Evolutionary conservation across 2,888 invertebrate genomes (phyloP).

Genomic region (Orchesella flavescens): DNA sequence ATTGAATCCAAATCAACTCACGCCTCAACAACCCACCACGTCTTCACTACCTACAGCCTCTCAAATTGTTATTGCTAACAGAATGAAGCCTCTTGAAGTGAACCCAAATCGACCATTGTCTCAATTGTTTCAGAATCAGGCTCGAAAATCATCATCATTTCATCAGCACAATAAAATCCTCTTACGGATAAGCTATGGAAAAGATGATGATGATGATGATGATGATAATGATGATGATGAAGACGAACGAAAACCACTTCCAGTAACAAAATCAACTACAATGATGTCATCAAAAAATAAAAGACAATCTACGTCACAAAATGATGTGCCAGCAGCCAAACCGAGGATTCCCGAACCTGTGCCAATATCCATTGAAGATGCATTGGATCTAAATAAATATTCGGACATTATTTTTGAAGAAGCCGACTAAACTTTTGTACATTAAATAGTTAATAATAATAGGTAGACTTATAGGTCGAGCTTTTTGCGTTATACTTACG

Average conservation of each 20-base stretch:
- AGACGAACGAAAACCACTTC: not conserved
- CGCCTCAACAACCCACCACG: no score
- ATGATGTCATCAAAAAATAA: no score
- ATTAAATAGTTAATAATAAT: no score
- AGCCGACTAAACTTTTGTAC: not conserved
- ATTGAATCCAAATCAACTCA: not conserved
- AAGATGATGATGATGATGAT: conserved; percentile 37
- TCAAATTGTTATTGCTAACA: not conserved
- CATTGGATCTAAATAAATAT: conserved; percentile 42
- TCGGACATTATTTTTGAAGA: no score
- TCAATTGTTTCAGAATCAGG: no score
- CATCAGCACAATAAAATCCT: not conserved
- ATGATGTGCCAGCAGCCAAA: not conserved
- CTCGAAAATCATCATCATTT: not conserved
- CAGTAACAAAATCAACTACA: no score
- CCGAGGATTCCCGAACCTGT: not conserved
- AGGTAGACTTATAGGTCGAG: no score
- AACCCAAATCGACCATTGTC: not conserved
- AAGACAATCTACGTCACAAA: conserved; percentile 25
- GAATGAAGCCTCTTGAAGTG: not conserved
- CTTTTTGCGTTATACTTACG: no score
- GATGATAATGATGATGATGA: conserved; percentile 27
- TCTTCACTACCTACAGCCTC: no score
- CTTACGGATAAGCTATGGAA: conserved; percentile 39
- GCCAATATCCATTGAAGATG: not conserved